Base-by-base conservation (phyloP, 2,888 invertebrate genomes). In the Leistus spinibarbis region DNA sequence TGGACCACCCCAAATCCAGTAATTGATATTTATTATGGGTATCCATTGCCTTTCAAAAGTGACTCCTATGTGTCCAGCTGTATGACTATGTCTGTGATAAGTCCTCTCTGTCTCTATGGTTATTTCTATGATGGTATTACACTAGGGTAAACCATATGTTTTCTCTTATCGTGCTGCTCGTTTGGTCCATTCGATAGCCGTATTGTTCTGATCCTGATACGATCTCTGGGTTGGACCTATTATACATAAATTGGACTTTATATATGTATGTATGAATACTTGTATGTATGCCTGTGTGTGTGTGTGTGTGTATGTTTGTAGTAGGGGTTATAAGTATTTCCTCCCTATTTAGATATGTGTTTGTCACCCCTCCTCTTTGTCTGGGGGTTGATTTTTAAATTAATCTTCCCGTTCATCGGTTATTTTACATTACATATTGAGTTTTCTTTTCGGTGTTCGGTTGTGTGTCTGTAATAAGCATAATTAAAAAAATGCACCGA, bases 141-240 rank as follows among this genome's bases (percentile, higher is more conserved):
- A 56, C 57, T 56, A 65, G 27, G 65, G 65, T 56, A 72, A 65
- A 65, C 72, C 72, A 72, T 72, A 72, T 72, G 72, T 56, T 64
- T 71, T 54, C 71, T 54, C 63, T 63, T 62, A 63, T 70, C 63
- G 53, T 22, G 20, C 63, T 27, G 53, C 10, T 71, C 22, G 40
- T 19, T 16, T 56, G 56, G 16, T 56, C 19, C 60, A 60, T 16
- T 19, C 10, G n/a, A 22, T 10, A 17, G 54, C 66, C 64, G 72
- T 65, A 72, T 72, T 72, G 65, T 72, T n/a, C 54, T 65, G 57
- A 63, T 57, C 13, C 65, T 72, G 72, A 72, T 72, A 72, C 54
- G 72, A 72, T 72, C 72, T 24, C 62, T 54, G n/a, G n/a, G 17
- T 54, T 65, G 65, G 53, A 24, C 54, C 65, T 23, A 56, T 54